These are phyloP conservation scores for Hydrophis major DNA, from an alignment of 2,797 vertebrate genomes.

Conservation along the genomic window DNA sequence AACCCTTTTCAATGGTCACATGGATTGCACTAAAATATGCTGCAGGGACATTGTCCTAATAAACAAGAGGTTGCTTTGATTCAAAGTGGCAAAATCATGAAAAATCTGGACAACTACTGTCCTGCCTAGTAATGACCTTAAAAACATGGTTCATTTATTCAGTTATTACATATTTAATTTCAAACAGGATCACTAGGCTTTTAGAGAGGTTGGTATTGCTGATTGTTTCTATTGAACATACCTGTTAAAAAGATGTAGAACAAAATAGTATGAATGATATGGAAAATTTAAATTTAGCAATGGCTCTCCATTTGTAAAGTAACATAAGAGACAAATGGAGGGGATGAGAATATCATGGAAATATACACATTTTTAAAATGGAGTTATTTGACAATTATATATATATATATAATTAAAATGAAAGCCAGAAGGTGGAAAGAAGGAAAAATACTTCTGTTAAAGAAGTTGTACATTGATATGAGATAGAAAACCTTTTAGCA, in stretches of 20 bases:
- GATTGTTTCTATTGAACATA: not conserved
- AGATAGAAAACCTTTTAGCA: not conserved
- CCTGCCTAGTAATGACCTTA: not conserved
- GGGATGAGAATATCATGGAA: accelerated
- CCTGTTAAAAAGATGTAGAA: constrained; percentile 1
- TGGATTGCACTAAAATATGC: constrained; percentile 53
- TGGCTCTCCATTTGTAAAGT: not conserved
- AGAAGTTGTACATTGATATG: not conserved
- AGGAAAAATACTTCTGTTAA: not conserved
- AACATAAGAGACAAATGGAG: not conserved
- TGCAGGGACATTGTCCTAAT: constrained; percentile 51
- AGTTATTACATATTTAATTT: not conserved
- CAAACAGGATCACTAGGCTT: not conserved
- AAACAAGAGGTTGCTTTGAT: constrained; percentile 65
- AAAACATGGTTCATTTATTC: not conserved
- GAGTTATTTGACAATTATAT: not conserved
- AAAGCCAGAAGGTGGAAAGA: not conserved
- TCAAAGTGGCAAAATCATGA: constrained; percentile 20
- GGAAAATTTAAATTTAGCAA: not conserved
- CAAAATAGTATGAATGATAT: not conserved
- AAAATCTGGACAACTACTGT: constrained; percentile 11
- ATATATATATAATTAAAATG: not conserved
- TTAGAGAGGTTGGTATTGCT: constrained; percentile 33
- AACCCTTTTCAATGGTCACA: constrained; percentile 71
- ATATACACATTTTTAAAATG: accelerated